Percentiles rank a stretch among this genome's conserved stretches.
Conservation (phyloP, 2,888 invertebrate genomes). For the Hipparchia sbordonii region DNA sequence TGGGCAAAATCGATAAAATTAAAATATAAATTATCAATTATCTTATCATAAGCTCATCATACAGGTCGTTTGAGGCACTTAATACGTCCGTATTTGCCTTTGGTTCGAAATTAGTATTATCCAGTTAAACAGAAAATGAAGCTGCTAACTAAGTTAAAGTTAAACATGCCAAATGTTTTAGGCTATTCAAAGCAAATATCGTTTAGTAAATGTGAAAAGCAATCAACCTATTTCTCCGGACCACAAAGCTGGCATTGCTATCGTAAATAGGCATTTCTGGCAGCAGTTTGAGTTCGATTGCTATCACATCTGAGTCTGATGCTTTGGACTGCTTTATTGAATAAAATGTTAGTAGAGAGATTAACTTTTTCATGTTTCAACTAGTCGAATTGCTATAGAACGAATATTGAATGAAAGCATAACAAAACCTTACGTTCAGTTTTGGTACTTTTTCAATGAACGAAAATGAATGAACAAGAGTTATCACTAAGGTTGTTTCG, state of each 20-base stretch:
- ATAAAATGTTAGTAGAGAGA: background rate
- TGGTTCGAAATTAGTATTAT: conserved; percentile 28
- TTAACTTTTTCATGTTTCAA: background rate
- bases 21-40: no score
- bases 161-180: conserved; percentile 51
- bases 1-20: no score
- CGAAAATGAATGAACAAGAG: background rate
- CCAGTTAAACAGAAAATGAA: conserved; percentile 38
- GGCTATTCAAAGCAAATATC: conserved; percentile 43
- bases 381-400: background rate
- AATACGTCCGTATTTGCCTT: conserved; percentile 26
- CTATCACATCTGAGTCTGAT: conserved; percentile 2
- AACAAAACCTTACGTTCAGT: background rate
- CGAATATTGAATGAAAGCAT: background rate
- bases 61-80: no score
- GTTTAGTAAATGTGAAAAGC: conserved; percentile 51
- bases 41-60: no score
- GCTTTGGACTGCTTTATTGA: background rate
- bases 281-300: conserved; percentile 10
- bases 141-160: conserved; percentile 46
- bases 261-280: conserved; percentile 27
- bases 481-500: no score
- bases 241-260: conserved; percentile 33
- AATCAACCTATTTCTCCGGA: conserved; percentile 55
- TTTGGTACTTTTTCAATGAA: background rate